phyloP scores from a whole-genome alignment of 30 jellyfish, hydroid and myxozoan species.

The Cassiopea xamachana region DNA sequence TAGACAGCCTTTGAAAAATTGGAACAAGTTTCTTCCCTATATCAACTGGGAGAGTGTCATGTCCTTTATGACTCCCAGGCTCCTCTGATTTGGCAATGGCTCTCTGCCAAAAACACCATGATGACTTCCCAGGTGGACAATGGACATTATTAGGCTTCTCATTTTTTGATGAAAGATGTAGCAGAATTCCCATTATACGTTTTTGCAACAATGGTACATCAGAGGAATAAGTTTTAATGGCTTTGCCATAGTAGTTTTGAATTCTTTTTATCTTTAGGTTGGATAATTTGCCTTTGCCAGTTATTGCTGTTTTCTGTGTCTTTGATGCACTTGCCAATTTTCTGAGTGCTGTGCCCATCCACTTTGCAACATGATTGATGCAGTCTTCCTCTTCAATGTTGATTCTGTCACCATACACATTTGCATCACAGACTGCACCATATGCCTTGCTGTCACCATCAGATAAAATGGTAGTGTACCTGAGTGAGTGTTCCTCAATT shows the following conservation, averaged over 20 bases:
- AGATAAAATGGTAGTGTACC: constrained; percentile 10
- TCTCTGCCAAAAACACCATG: too few species aligned
- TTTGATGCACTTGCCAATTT: constrained; percentile 31
- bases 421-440: background rate
- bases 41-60: background rate
- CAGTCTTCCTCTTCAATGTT: background rate
- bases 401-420: background rate
- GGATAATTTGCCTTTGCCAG: constrained; percentile 20
- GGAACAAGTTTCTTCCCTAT: background rate
- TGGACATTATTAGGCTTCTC: too few species aligned
- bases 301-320: background rate
- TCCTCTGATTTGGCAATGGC: background rate
- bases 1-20: background rate
- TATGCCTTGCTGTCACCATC: background rate
- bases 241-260: constrained; percentile 11
- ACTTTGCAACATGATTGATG: constrained; percentile 15
- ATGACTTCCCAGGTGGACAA: too few species aligned
- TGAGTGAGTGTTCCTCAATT: background rate
- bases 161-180: too few species aligned
- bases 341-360: constrained; percentile 30
- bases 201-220: constrained; percentile 18
- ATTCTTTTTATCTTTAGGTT: background rate
- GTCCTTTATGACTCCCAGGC: background rate
- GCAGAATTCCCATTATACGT: constrained; percentile 19
- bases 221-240: constrained; percentile 2